phyloP scores from a whole-genome alignment of 1,140 invertebrate genomes.

The Tetramorium alpestre region DNA sequence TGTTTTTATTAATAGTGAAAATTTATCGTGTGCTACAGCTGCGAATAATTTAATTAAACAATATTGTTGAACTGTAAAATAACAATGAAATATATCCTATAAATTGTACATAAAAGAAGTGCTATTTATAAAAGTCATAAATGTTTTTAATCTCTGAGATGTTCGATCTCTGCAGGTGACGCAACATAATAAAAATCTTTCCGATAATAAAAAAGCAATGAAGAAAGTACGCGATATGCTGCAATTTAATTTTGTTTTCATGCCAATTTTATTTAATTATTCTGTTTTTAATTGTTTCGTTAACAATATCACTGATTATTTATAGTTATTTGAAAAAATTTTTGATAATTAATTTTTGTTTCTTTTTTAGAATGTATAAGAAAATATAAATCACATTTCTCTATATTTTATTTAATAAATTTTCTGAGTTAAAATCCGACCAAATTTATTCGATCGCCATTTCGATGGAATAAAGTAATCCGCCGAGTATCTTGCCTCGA shows the following conservation, averaged over 20 bases:
- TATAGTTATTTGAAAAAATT: not conserved
- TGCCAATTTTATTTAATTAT: not conserved
- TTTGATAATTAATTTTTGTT: not conserved
- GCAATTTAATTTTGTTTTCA: not conserved
- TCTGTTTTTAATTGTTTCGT: not conserved
- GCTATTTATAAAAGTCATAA: not conserved
- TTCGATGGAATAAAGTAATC: no score
- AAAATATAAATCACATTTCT: not conserved
- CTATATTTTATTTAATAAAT: not conserved
- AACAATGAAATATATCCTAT: not conserved
- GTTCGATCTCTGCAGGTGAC: not conserved
- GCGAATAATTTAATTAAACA: not conserved
- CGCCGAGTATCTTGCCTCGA: no score
- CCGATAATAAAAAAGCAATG: not conserved
- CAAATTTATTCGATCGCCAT: no score
- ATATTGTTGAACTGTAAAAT: not conserved
- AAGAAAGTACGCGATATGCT: not conserved
- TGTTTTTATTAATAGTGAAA: not conserved
- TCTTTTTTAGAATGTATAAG: not conserved
- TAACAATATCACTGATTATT: not conserved
- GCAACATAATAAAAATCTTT: not conserved
- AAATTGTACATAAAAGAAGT: not conserved
- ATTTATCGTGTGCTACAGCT: not conserved
- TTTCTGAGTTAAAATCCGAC: no score
- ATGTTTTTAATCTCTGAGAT: conserved; percentile 16